Conservation (phyloP, 2,113 vertebrate species). For the Pungitius pungitius region DNA sequence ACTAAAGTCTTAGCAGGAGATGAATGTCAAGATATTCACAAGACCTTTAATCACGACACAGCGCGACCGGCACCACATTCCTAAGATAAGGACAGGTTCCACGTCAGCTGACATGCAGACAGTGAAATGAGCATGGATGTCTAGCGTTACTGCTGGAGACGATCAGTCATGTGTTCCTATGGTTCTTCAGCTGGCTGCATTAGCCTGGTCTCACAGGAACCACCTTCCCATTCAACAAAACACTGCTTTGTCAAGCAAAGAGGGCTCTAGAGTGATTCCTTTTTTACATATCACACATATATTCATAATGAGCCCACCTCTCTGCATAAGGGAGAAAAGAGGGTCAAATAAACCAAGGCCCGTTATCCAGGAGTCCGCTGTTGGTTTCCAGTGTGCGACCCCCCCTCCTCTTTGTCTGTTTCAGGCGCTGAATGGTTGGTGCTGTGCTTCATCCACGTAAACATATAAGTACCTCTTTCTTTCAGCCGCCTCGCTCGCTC, state of each 20-base stretch:
- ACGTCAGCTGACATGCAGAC: not conserved
- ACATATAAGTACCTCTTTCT: not conserved
- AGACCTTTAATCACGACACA: conserved; percentile 14
- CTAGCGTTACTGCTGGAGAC: not conserved
- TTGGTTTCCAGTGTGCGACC: not conserved
- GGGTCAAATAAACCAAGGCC: not conserved
- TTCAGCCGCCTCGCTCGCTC: not conserved
- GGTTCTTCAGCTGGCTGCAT: not conserved
- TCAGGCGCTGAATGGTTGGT: not conserved
- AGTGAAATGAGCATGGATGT: not conserved
- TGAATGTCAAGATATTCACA: conserved; percentile 19
- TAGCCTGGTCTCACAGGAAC: not conserved
- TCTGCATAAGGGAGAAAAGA: not conserved
- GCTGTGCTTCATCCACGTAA: not conserved
- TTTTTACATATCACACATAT: not conserved
- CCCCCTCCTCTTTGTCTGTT: not conserved
- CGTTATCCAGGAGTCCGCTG: not conserved
- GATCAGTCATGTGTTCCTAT: not conserved
- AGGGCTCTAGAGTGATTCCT: not conserved
- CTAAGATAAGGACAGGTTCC: not conserved
- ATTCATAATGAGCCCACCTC: not conserved
- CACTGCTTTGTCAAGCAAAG: not conserved
- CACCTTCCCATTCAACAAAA: not conserved
- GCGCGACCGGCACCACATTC: not conserved
- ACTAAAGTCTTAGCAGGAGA: conserved; percentile 23